A percentile compares a stretch with the other conserved stretches of the same genome.
Conservation (phyloP, 2,113 vertebrate genomes). For the Syngnathus scovelli region DNA sequence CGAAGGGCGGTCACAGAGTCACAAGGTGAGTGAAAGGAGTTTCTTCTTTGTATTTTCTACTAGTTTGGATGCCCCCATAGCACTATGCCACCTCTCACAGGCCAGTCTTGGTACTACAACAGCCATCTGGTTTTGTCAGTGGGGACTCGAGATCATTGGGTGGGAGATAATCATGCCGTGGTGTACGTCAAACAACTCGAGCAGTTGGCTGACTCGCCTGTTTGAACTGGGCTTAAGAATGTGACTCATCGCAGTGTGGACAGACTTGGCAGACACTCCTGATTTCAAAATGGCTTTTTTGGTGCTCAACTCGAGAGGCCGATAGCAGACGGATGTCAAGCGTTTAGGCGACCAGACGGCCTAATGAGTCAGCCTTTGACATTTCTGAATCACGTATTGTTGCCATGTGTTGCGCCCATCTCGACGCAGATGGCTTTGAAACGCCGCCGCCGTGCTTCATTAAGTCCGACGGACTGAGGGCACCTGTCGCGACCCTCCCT, state of each 20-base stretch:
- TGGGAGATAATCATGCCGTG: too few relatives aligned
- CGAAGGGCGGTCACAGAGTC: slow-evolving; percentile 18
- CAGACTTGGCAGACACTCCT: background rate
- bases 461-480: slow-evolving; percentile 24
- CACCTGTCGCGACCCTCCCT: slow-evolving; percentile 25
- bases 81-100: background rate
- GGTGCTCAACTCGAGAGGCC: background rate
- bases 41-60: too few relatives aligned
- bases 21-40: too few relatives aligned
- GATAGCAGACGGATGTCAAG: slow-evolving; percentile 14
- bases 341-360: slow-evolving; percentile 13
- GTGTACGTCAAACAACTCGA: background rate
- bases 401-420: background rate
- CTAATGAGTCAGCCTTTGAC: slow-evolving; percentile 2
- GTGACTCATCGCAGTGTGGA: background rate
- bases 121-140: too few relatives aligned
- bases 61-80: background rate
- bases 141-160: too few relatives aligned
- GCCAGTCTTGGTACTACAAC: background rate
- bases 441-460: slow-evolving; percentile 19
- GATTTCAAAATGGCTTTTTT: background rate
- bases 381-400: background rate
- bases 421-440: background rate
- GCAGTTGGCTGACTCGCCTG: background rate
- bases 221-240: background rate